Evolutionary conservation across 2,113 vertebrate species (phyloP).

Genomic region (Myrmophylax atrothorax): DNA sequence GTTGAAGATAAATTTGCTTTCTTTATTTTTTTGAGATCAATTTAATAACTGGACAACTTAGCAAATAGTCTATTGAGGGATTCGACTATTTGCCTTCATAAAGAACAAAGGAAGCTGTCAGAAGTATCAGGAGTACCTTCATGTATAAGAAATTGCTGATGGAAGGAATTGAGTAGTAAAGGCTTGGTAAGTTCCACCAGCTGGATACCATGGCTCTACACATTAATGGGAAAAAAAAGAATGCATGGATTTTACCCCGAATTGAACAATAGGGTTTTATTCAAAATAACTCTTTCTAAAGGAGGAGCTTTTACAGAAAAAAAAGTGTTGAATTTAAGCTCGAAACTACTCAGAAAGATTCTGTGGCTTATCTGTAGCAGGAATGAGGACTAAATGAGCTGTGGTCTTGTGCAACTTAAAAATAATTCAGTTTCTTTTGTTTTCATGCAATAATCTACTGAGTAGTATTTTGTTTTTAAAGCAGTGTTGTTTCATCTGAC

Average conservation of each 20-base stretch:
- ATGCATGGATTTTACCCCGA: neutral
- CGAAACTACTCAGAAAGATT: neutral
- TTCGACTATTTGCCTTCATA: neutral
- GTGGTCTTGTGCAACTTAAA: neutral
- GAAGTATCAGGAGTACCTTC: neutral
- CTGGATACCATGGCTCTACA: neutral
- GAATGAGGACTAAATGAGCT: neutral
- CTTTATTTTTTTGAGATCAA: neutral
- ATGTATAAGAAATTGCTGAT: neutral
- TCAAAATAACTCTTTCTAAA: neutral
- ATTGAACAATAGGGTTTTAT: neutral
- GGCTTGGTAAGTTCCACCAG: neutral
- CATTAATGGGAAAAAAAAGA: neutral
- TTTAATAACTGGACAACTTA: neutral
- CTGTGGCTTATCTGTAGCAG: neutral
- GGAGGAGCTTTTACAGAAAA: neutral
- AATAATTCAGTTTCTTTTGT: neutral
- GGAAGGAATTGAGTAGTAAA: neutral
- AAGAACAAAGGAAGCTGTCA: neutral
- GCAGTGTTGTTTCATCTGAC: neutral
- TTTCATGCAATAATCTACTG: neutral
- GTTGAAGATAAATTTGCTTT: neutral
- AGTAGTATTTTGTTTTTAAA: neutral
- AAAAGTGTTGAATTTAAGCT: neutral
- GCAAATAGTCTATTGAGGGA: accelerated